Evolutionary conservation across 2,888 invertebrate species (phyloP).

Genomic region (Rugalucina vietnamica): DNA sequence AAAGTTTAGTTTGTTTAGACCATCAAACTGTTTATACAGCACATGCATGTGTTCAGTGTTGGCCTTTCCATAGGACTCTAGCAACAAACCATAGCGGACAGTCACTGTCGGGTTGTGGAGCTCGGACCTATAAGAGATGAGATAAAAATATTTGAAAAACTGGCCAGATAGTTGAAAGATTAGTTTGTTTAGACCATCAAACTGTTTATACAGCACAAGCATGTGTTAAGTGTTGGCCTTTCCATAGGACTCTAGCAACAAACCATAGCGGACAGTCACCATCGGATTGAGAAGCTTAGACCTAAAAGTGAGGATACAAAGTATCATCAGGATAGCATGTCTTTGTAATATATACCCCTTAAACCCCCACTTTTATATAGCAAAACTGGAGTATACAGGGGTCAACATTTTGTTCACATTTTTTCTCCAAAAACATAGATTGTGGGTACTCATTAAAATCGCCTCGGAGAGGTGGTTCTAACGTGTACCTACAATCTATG

Average conservation of each 20-base stretch:
- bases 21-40: conserved; percentile 87
- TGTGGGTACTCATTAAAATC: no score
- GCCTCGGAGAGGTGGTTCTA: not conserved
- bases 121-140: conserved; percentile 89
- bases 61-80: conserved; percentile 96
- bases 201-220: conserved; percentile 88
- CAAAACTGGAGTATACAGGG: no score
- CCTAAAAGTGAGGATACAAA: not conserved
- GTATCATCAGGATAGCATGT: no score
- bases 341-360: no score
- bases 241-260: conserved; percentile 92
- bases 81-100: conserved; percentile 93
- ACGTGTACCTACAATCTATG: not conserved
- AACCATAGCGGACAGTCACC: not conserved
- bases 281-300: not conserved
- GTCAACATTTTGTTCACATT: no score
- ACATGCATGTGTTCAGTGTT: conserved; percentile 92
- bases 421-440: no score
- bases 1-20: conserved; percentile 92
- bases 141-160: no score
- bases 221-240: conserved; percentile 95
- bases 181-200: conserved; percentile 90
- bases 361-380: no score
- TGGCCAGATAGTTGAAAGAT: no score
- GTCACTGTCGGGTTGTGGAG: conserved; percentile 96